These are phyloP conservation scores for Rhopalosiphum padi DNA, from an alignment of 1,140 invertebrate genomes.

Conservation along the genomic window DNA sequence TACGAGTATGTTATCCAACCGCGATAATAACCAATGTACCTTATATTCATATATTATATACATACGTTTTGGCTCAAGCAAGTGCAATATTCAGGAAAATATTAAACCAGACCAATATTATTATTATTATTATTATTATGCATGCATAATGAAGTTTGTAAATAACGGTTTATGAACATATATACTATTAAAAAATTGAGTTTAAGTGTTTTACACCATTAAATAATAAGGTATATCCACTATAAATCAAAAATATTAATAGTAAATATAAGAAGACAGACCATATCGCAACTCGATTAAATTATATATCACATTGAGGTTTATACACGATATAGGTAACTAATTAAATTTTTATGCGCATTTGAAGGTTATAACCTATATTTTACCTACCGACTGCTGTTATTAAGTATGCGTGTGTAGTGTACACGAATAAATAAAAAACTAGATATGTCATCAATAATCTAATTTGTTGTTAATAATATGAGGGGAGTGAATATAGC, in stretches of 20 bases:
- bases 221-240: neutral
- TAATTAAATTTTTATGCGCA: neutral
- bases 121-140: neutral
- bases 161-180: neutral
- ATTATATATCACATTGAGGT: neutral
- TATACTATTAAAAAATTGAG: neutral
- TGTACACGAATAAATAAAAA: neutral
- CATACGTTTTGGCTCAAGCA: neutral
- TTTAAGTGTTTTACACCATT: conserved; percentile 4
- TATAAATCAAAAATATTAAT: neutral
- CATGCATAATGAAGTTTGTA: conserved; percentile 11
- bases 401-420: neutral
- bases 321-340: neutral
- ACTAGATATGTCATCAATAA: neutral
- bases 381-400: neutral
- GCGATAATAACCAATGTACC: neutral
- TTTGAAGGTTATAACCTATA: conserved; percentile 11
- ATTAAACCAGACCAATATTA: conserved; percentile 11
- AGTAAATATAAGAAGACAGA: neutral
- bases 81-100: neutral
- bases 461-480: neutral
- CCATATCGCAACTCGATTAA: neutral
- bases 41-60: neutral
- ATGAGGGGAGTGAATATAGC: neutral
- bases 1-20: neutral